Evolutionary conservation across 2,797 vertebrate species (phyloP), one percentile per base, ranked within the genome.

Genomic region (Eptatretus atami): DNA sequence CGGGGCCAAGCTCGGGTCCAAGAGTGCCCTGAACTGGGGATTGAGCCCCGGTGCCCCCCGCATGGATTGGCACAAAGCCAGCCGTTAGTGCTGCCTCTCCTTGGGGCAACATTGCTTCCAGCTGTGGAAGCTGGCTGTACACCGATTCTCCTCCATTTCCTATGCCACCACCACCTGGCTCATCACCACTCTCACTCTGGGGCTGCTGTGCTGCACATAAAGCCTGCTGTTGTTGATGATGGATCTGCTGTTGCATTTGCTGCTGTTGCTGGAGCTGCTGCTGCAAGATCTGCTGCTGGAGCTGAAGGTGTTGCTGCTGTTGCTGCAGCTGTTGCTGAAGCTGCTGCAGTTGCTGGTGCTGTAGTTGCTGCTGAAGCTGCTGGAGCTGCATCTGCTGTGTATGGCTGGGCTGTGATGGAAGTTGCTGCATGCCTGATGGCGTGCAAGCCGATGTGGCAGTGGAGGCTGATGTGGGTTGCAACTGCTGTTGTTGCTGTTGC

Each of bases 101-200:
- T 74, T 80, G 78, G 78, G 77, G 76, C 69, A 90, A 78, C 73
- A 87, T 75, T 70, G 82, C 82, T 74, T 79, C 81, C 73, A 83
- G 83, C 77, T 83, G 83, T 71, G 83, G 81, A 74, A 94, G 82
- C 74, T 80, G 86, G 73, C 81, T 72, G 75, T 80, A 84, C 70
- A 82, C 75, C 1, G 71, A 69, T 3, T 73, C 73, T 6, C 78
- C 78, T 11, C 77, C 77, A 4, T 71, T 74, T 8, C 76, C 75
- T 13, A 67, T 72, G 52, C 76, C 77, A 2, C 75, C 73, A 1
- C 73, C 68, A 1, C 71, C 69, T 1, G 71, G 71, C 0, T 68
- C 71, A 63, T 74, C 74, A 53, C 78, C 76, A n/a, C 57, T 75
- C 72, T 77, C 77, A 73, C 76, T 75, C 71, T 76, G 72, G 66